These are phyloP conservation scores for Malurus melanocephalus DNA, from an alignment of 2,113 vertebrate species.

Conservation along the genomic window DNA sequence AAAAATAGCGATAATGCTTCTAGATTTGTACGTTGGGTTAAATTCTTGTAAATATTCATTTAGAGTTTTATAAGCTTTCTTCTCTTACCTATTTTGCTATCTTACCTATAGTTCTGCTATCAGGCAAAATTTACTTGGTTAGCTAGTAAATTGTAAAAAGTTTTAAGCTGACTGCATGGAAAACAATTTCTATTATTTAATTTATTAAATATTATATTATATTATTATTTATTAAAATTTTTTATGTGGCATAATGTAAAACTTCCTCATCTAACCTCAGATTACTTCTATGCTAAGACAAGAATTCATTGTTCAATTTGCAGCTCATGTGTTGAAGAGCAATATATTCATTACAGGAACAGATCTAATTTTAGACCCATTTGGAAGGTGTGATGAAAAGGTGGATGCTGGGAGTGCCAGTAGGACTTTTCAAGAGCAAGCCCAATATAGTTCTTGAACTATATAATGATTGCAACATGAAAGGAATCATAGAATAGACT, in stretches of 20 bases:
- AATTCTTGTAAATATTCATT: not conserved
- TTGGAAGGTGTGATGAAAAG: conserved; percentile 11
- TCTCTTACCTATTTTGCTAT: not conserved
- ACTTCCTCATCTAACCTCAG: not conserved
- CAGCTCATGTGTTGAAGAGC: conserved; percentile 10
- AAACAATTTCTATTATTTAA: conserved; percentile 24
- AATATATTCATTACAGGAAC: conserved; percentile 30
- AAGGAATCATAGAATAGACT: not conserved
- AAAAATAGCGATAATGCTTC: not conserved
- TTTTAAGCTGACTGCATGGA: not conserved
- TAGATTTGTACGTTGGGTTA: not conserved
- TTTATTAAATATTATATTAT: not conserved
- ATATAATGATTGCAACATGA: not conserved
- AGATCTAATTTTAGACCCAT: conserved; percentile 33
- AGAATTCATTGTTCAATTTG: conserved; percentile 22
- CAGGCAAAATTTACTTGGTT: not conserved
- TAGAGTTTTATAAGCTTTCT: not conserved
- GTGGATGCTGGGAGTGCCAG: not conserved
- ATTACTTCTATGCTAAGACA: not conserved
- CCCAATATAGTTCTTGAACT: not conserved
- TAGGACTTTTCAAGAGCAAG: conserved; percentile 14
- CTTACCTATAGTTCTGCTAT: not conserved
- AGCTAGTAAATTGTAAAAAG: not conserved
- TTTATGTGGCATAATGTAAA: not conserved
- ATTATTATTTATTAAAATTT: not conserved